Conservation (phyloP, 2,797 vertebrate genomes). For the Gila robusta region DNA sequence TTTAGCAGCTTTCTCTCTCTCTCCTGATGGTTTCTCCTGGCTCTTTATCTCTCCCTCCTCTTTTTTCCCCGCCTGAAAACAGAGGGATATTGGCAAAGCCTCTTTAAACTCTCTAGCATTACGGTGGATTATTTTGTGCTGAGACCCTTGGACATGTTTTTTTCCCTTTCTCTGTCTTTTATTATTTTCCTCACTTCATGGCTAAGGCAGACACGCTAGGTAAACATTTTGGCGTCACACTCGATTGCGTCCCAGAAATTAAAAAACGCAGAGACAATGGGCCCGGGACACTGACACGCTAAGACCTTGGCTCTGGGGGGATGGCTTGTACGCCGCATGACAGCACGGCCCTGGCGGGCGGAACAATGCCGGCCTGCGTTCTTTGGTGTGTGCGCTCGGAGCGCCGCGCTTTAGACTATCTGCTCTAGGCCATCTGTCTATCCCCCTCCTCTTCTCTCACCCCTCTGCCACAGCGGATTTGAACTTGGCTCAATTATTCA, state of each 20-base stretch:
- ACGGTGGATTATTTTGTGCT: constrained; percentile 83
- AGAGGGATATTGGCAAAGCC: constrained; percentile 81
- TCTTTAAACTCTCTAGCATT: constrained; percentile 83
- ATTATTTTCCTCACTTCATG: constrained; percentile 78
- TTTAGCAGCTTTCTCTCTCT: constrained; percentile 79
- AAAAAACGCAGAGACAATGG: constrained; percentile 80
- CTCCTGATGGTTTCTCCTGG: constrained; percentile 65
- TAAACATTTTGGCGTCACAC: constrained; percentile 86
- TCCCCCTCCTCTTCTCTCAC: constrained; percentile 76
- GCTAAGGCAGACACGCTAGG: constrained; percentile 81
- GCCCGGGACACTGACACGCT: constrained; percentile 76
- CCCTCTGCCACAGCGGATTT: constrained; percentile 77
- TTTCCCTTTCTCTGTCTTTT: constrained; percentile 61
- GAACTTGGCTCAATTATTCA: constrained; percentile 88
- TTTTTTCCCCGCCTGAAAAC: constrained; percentile 68
- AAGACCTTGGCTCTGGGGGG: constrained; percentile 84
- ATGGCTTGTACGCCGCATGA: constrained; percentile 88
- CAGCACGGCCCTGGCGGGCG: constrained; percentile 88
- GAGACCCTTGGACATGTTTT: constrained; percentile 78
- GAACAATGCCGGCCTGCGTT: constrained; percentile 88
- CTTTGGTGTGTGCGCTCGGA: constrained; percentile 75
- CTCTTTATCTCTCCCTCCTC: constrained; percentile 65
- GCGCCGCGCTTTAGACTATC: constrained; percentile 87
- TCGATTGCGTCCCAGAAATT: constrained; percentile 84
- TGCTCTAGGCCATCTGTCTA: constrained; percentile 94